phyloP scores from a whole-genome alignment of 1,140 invertebrate species.

The Tetramorium parvispinum region DNA sequence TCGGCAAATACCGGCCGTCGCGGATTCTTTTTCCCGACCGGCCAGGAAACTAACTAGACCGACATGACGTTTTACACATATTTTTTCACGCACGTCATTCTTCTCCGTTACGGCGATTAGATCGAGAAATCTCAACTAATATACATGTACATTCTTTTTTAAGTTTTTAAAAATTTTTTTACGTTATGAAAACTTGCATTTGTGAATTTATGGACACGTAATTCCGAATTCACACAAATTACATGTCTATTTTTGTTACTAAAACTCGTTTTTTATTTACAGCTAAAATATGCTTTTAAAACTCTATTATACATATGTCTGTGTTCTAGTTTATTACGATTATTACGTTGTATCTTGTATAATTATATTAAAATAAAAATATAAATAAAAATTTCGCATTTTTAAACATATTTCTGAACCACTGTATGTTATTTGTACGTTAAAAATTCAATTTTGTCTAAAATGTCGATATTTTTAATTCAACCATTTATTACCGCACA shows the following conservation, averaged over 20 bases:
- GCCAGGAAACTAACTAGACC: constrained; percentile 16
- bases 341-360: constrained; percentile 1
- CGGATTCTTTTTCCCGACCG: constrained; percentile 35
- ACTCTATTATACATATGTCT: not conserved
- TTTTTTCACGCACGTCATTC: constrained; percentile 5
- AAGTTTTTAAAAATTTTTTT: not conserved
- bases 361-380: constrained; percentile 6
- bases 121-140: not conserved
- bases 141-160: not conserved
- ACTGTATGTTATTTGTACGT: not conserved
- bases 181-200: not conserved
- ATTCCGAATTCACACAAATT: not conserved
- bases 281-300: not conserved
- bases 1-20: constrained; percentile 70
- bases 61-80: constrained; percentile 28
- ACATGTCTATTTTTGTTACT: not conserved
- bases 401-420: not conserved
- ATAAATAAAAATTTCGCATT: not conserved
- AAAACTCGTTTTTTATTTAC: not conserved
- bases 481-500: not conserved
- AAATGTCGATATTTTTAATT: not conserved
- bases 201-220: not conserved
- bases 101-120: not conserved
- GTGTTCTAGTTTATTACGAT: not conserved
- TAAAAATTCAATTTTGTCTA: not conserved